Conservation (phyloP, 2,797 vertebrate species). For the Gymnothorax reevesii region DNA sequence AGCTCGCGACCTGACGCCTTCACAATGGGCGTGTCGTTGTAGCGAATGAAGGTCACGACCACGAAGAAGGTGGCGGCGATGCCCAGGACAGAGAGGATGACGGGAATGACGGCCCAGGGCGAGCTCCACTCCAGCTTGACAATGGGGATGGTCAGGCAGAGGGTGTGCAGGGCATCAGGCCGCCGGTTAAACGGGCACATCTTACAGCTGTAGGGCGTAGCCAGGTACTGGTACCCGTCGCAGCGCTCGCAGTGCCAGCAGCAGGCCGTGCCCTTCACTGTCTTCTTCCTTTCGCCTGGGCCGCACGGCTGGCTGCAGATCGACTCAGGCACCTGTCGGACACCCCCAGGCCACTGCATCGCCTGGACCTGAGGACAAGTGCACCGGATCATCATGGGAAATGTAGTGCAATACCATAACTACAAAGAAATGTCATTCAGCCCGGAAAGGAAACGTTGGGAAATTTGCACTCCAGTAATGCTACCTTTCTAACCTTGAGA, state of each 20-base stretch:
- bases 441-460: neutral
- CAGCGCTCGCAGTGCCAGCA: constrained; percentile 98
- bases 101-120: constrained; percentile 92
- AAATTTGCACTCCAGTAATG: neutral
- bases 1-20: constrained; percentile 95
- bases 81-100: constrained; percentile 88
- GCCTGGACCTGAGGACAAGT: constrained; percentile 71
- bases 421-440: neutral
- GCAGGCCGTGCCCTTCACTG: constrained; percentile 94
- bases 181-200: constrained; percentile 91
- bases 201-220: constrained; percentile 90
- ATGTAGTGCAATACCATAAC: neutral
- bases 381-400: constrained; percentile 4
- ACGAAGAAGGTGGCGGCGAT: constrained; percentile 93
- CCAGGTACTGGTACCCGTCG: constrained; percentile 95
- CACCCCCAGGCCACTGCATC: constrained; percentile 89
- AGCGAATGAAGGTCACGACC: constrained; percentile 91
- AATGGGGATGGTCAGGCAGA: constrained; percentile 90
- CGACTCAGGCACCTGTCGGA: constrained; percentile 84
- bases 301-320: constrained; percentile 96
- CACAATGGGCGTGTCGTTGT: constrained; percentile 97
- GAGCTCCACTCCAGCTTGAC: constrained; percentile 97
- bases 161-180: constrained; percentile 92
- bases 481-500: too few relatives aligned
- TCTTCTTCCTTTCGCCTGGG: constrained; percentile 91